Evolutionary conservation across 2,888 invertebrate genomes (phyloP).

Genomic region (Iselma pallidipennis): DNA sequence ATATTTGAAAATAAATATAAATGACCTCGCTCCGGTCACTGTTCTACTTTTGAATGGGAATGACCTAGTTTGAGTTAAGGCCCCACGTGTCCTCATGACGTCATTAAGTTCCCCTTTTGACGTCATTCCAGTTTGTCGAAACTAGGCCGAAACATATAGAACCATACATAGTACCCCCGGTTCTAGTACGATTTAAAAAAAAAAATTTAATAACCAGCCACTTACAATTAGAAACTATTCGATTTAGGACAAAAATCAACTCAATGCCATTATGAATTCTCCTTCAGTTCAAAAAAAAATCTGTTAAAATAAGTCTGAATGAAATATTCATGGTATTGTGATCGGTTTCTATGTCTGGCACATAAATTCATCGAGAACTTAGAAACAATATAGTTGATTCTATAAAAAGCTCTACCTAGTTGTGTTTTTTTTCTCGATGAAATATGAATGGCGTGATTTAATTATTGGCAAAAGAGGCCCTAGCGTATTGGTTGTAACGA

Average conservation of each 20-base stretch:
- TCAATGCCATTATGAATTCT: neutral
- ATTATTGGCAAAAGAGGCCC: neutral
- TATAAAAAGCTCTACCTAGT: too few relatives aligned
- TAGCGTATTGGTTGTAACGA: conserved; percentile 15
- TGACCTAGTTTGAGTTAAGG: conserved; percentile 29
- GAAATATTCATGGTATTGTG: too few relatives aligned
- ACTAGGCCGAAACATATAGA: neutral
- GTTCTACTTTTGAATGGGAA: conserved; percentile 35
- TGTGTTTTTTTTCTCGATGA: neutral
- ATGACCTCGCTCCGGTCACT: conserved; percentile 44
- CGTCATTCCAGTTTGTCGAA: conserved; percentile 10
- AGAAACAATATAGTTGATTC: neutral
- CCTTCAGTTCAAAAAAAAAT: neutral
- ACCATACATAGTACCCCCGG: neutral
- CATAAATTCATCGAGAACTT: neutral
- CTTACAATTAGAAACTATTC: too few relatives aligned
- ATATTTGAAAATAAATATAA: conserved; percentile 20
- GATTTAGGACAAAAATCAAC: too few relatives aligned
- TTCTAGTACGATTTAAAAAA: too few relatives aligned
- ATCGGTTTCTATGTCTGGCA: too few relatives aligned
- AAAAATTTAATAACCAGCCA: too few relatives aligned
- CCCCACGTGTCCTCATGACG: conserved; percentile 16
- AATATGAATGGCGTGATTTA: neutral
- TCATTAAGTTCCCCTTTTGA: conserved; percentile 24
- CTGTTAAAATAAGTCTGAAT: too few relatives aligned